These are phyloP conservation scores for Arizona elegans DNA, from an alignment of 2,113 vertebrate species.

Conservation along the genomic window DNA sequence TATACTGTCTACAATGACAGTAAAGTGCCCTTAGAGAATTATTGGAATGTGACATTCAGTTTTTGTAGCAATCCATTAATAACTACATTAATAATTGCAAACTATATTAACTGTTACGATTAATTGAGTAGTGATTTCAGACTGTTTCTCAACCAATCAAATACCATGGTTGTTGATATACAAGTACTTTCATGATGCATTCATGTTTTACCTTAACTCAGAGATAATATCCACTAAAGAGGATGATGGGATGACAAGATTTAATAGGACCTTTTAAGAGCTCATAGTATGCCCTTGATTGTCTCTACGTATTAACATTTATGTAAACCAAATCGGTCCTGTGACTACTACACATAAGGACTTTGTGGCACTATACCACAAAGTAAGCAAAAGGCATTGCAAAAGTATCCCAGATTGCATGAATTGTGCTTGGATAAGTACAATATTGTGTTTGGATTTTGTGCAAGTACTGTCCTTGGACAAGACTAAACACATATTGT, in stretches of 20 bases:
- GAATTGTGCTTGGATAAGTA: not conserved
- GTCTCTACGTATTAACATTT: not conserved
- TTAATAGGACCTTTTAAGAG: not conserved
- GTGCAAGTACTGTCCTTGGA: not conserved
- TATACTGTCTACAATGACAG: not conserved
- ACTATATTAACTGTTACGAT: not conserved
- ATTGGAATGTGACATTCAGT: not conserved
- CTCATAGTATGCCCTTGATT: not conserved
- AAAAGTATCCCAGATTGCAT: not conserved
- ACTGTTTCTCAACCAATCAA: constrained; percentile 17
- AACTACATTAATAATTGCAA: not conserved
- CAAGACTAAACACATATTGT: not conserved
- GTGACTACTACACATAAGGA: not conserved
- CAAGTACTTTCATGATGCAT: not conserved
- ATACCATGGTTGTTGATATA: constrained; percentile 1
- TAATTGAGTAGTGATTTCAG: not conserved
- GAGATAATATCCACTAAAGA: not conserved
- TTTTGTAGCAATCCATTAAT: constrained; percentile 17
- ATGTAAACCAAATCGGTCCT: not conserved
- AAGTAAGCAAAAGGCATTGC: not conserved
- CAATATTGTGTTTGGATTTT: not conserved
- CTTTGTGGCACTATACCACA: not conserved
- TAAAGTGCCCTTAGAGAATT: not conserved
- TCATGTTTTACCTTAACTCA: fast-evolving
- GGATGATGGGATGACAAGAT: not conserved